Evolutionary conservation across 2,797 vertebrate genomes (phyloP).

Genomic region (Enteromius argenteus): DNA sequence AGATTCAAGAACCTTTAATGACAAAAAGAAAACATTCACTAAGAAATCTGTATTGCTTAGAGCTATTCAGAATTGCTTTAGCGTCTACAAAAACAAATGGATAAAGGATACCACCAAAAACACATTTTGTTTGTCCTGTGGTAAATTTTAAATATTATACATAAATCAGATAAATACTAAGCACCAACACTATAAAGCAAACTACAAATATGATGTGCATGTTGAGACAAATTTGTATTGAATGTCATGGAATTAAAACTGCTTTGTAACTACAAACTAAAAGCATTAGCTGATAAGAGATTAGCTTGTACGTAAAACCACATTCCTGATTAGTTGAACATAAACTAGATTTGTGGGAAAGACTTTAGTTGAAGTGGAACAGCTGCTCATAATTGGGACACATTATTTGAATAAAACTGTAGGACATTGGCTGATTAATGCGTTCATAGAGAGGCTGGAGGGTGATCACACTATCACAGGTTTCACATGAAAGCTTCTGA

Average conservation of each 20-base stretch:
- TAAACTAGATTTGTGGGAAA: constrained; percentile 9
- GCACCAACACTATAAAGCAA: background rate
- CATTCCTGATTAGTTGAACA: background rate
- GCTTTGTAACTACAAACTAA: background rate
- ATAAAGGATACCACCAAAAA: background rate
- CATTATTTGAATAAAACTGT: background rate
- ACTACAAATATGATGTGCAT: background rate
- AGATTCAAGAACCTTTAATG: constrained; percentile 89
- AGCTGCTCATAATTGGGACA: constrained; percentile 14
- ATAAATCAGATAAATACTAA: background rate
- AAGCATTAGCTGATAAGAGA: background rate
- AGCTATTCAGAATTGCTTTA: background rate
- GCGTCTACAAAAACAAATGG: background rate
- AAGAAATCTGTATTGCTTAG: background rate
- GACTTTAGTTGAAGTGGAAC: constrained; percentile 10
- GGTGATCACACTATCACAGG: constrained; percentile 14
- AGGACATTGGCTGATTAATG: background rate
- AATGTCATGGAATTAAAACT: background rate
- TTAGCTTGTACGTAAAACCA: background rate
- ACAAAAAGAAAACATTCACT: background rate
- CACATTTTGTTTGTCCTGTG: background rate
- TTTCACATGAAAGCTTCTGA: background rate
- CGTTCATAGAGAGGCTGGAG: background rate
- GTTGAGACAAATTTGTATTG: background rate
- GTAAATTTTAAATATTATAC: background rate